Conservation (phyloP, 2,797 vertebrate genomes). For the Galagoides demidoff region DNA sequence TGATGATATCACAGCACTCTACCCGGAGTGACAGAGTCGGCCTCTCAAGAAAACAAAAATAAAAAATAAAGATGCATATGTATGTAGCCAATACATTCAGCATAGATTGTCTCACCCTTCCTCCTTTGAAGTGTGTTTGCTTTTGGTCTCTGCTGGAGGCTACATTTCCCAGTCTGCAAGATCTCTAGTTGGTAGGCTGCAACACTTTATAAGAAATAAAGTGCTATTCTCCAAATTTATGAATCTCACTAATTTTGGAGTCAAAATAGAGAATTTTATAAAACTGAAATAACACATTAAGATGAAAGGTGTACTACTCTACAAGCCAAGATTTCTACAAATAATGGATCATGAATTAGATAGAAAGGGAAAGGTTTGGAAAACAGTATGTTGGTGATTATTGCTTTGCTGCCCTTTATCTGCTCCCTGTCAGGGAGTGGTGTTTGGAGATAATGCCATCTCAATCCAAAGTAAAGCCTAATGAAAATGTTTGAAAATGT, state of each 20-base stretch:
- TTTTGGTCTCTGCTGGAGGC: not conserved
- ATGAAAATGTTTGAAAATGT: not conserved
- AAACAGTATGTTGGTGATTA: not conserved
- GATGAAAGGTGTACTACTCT: not conserved
- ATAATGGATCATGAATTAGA: not conserved
- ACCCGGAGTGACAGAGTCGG: no score
- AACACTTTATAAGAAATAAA: not conserved
- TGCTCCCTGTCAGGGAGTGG: not conserved
- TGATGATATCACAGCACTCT: no score
- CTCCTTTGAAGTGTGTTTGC: not conserved
- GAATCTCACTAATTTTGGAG: not conserved
- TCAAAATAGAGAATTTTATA: not conserved
- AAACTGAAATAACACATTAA: not conserved
- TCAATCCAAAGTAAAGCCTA: not conserved
- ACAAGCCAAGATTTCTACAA: not conserved
- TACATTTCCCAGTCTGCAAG: not conserved
- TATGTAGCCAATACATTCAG: not conserved
- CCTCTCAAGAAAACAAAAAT: no score
- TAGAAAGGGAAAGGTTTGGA: not conserved
- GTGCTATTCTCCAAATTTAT: not conserved
- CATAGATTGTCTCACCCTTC: not conserved
- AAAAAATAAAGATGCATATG: not conserved
- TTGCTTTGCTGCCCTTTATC: not conserved
- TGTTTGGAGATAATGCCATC: not conserved
- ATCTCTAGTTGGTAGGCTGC: not conserved